A percentile compares a stretch with the other conserved stretches of the same genome.
Conservation (phyloP, 2,113 vertebrate genomes). For the Cairina moschata region DNA sequence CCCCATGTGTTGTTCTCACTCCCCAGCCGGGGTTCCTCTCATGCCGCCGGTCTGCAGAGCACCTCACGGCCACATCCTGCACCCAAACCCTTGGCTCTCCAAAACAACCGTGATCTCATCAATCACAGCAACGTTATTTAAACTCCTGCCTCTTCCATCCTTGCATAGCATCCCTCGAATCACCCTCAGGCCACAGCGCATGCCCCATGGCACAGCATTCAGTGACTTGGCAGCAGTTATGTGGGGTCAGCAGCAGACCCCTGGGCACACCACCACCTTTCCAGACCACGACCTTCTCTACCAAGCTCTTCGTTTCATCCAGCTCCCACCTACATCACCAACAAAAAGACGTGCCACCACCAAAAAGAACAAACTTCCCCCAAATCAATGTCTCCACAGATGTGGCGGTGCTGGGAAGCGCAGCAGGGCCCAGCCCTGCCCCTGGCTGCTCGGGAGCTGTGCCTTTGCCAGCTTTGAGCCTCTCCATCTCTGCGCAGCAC, state of each 20-base stretch:
- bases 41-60: no score
- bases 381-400: accelerated
- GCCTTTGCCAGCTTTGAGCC: neutral
- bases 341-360: no score
- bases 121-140: neutral
- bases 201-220: no score
- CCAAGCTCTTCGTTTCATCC: no score
- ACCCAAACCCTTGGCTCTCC: neutral
- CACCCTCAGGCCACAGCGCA: neutral
- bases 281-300: neutral
- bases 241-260: neutral
- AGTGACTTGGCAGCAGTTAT: neutral
- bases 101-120: neutral
- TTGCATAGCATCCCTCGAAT: neutral
- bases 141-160: no score
- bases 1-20: no score
- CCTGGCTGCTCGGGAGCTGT: neutral
- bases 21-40: no score
- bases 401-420: neutral
- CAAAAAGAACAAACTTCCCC: neutral
- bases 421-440: neutral
- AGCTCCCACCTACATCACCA: neutral
- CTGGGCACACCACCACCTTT: neutral
- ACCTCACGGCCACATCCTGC: neutral
- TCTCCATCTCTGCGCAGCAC: neutral